These are phyloP conservation scores for Atrichornis clamosus DNA, from an alignment of 2,113 vertebrate genomes.

Conservation along the genomic window DNA sequence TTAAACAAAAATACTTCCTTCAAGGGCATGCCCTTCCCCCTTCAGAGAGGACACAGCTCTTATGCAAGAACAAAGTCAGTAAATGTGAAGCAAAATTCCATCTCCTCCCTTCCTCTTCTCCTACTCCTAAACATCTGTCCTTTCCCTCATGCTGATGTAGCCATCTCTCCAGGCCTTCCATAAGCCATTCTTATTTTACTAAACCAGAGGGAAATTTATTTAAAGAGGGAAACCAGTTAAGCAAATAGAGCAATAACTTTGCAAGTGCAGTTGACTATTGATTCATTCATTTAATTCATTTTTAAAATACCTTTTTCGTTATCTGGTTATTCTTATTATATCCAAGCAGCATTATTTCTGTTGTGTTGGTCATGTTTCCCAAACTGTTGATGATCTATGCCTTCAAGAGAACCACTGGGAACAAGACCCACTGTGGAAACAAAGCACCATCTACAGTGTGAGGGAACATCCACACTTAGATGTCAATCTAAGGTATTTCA, in stretches of 20 bases:
- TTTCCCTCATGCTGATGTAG: fast-evolving
- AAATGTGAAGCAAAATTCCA: background rate
- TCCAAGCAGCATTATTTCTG: background rate
- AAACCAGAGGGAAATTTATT: background rate
- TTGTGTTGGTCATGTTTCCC: fast-evolving
- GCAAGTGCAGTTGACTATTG: background rate
- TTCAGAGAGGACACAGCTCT: background rate
- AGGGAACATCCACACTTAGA: background rate
- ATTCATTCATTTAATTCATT: background rate
- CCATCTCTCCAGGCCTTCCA: background rate
- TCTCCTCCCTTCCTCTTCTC: background rate
- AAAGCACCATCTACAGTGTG: background rate
- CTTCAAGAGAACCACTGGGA: background rate
- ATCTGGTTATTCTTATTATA: background rate
- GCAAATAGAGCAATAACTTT: background rate
- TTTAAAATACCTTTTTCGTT: background rate
- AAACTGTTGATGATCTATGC: background rate
- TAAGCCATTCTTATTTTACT: background rate
- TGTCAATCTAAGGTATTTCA: background rate
- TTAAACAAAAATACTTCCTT: background rate
- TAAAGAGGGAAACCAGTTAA: background rate
- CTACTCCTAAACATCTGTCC: background rate
- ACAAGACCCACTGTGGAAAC: background rate
- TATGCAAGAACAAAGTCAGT: background rate
- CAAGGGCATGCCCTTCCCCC: background rate